Percentiles rank a stretch among this genome's conserved stretches.
These are phyloP conservation scores for Himantopus leucocephalus DNA, from an alignment of 2,113 vertebrate species.

Conservation along the genomic window DNA sequence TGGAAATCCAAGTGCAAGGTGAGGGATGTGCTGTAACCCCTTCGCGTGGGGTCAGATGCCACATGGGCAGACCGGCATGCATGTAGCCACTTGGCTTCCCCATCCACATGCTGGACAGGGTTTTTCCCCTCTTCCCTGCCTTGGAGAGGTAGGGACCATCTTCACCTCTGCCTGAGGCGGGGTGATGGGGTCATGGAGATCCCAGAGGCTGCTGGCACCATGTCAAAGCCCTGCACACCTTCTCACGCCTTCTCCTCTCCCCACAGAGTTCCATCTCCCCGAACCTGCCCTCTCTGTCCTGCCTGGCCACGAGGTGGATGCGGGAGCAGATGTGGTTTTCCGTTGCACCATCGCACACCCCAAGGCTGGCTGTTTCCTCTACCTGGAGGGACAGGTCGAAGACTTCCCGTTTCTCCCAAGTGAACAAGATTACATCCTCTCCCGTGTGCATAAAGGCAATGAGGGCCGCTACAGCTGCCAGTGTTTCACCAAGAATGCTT, in stretches of 20 bases:
- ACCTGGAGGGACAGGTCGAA: neutral
- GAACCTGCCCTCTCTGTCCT: neutral
- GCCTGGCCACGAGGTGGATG: neutral
- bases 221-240: neutral
- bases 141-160: neutral
- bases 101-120: neutral
- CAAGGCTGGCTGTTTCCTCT: neutral
- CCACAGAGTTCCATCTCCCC: neutral
- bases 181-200: neutral
- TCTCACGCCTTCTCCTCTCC: neutral
- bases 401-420: accelerated
- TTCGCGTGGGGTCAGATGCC: accelerated
- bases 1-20: neutral
- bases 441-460: neutral
- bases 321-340: neutral
- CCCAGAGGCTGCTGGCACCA: neutral
- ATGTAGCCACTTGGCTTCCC: neutral
- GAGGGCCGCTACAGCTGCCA: constrained; percentile 33
- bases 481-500: accelerated
- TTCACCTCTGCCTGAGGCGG: neutral
- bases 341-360: neutral
- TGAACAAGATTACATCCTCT: neutral
- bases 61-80: accelerated
- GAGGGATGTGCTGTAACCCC: neutral
- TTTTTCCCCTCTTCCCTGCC: neutral